Percentiles rank a stretch among this genome's conserved stretches.
phyloP scores from a whole-genome alignment of 2,113 vertebrate species.

The Lagenorhynchus albirostris region DNA sequence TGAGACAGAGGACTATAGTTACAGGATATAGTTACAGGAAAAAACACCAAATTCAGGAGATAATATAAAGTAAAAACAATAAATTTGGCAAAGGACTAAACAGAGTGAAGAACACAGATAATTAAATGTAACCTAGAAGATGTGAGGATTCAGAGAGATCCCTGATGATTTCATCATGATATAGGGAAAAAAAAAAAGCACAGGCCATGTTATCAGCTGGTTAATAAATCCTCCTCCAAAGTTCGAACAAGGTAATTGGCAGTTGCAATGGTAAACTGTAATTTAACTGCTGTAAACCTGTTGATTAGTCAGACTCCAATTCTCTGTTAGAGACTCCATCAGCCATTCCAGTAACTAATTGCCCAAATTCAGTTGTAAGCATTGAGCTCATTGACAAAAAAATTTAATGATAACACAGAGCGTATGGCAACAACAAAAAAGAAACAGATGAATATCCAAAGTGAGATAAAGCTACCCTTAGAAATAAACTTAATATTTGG shows the following conservation, averaged over 20 bases:
- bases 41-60: not conserved
- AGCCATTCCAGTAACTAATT: slow-evolving; percentile 25
- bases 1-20: not conserved
- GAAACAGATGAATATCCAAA: not conserved
- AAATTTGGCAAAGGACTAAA: not conserved
- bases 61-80: not conserved
- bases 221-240: not conserved
- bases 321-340: not conserved
- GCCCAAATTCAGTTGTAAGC: slow-evolving; percentile 28
- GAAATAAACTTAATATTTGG: not conserved
- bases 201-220: not conserved
- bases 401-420: not conserved
- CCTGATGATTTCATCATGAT: not conserved
- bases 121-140: not conserved
- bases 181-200: not conserved
- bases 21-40: not conserved
- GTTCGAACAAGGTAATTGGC: not conserved
- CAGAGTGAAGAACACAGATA: not conserved
- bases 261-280: not conserved
- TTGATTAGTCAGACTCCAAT: slow-evolving; percentile 28
- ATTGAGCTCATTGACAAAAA: slow-evolving; percentile 10
- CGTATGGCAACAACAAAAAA: not conserved
- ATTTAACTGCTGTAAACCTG: slow-evolving; percentile 11
- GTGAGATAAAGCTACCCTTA: not conserved
- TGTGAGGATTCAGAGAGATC: not conserved